These are phyloP conservation scores for Melinaea menophilus DNA, from an alignment of 2,888 invertebrate genomes.

Conservation along the genomic window DNA sequence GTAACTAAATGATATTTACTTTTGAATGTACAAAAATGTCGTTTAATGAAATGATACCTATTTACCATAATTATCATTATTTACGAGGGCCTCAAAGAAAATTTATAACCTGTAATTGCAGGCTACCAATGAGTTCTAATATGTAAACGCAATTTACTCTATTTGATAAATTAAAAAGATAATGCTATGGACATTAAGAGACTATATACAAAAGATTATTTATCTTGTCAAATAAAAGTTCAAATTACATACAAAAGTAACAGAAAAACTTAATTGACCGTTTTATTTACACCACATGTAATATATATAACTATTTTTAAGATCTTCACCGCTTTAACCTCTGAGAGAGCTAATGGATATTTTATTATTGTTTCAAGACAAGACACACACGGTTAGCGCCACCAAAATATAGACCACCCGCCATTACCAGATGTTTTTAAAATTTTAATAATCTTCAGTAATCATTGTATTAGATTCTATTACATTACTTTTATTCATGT, in stretches of 20 bases:
- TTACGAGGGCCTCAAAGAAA: slow-evolving; percentile 43
- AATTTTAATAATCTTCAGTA: neutral
- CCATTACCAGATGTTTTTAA: slow-evolving; percentile 46
- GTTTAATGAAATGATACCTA: slow-evolving; percentile 42
- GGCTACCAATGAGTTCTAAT: slow-evolving; percentile 16
- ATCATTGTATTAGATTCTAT: too few relatives aligned
- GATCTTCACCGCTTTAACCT: slow-evolving; percentile 38
- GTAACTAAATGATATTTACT: too few relatives aligned
- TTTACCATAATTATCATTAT: too few relatives aligned
- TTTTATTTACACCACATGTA: slow-evolving; percentile 21
- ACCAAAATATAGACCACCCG: slow-evolving; percentile 38
- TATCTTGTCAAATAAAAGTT: too few relatives aligned
- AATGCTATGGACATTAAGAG: too few relatives aligned
- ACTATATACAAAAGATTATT: too few relatives aligned
- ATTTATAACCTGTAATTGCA: slow-evolving; percentile 45
- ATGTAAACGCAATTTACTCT: neutral
- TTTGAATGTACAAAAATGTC: slow-evolving; percentile 30
- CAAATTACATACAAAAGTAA: neutral
- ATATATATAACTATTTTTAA: slow-evolving; percentile 21
- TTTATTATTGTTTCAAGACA: slow-evolving; percentile 75
- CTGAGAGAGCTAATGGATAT: slow-evolving; percentile 76
- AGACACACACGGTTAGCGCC: slow-evolving; percentile 73
- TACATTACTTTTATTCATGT: too few relatives aligned
- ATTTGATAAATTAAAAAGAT: neutral
- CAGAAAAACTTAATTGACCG: slow-evolving; percentile 14